Conservation (phyloP, 2,797 vertebrate species). For the Nasua narica region DNA sequence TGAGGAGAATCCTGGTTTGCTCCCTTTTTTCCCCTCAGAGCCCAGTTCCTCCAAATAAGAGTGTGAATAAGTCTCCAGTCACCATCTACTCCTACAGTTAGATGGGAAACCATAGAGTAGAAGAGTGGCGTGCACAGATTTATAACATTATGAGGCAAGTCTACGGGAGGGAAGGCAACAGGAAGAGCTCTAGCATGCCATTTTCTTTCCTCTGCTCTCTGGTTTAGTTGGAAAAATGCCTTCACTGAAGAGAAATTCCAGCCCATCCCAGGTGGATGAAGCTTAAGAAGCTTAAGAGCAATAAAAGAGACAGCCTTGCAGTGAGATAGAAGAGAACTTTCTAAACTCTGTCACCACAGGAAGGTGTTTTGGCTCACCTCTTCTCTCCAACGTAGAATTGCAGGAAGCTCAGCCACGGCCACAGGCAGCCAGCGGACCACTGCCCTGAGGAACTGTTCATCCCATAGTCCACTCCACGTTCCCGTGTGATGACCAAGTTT, state of each 20-base stretch:
- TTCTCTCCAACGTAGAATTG: neutral
- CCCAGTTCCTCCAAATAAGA: neutral
- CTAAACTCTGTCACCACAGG: no score
- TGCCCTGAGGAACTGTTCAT: neutral
- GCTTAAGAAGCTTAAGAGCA: neutral
- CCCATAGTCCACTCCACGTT: neutral
- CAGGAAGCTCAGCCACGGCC: neutral
- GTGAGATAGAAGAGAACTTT: neutral
- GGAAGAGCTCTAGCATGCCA: neutral
- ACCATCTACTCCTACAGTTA: neutral
- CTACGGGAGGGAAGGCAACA: fast-evolving
- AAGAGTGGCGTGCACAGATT: neutral
- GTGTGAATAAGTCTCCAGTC: neutral
- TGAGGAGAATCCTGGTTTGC: neutral
- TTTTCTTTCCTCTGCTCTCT: neutral
- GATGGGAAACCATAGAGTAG: neutral
- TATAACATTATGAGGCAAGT: neutral
- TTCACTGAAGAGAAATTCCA: neutral
- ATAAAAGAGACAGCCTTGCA: neutral
- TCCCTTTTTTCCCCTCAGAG: neutral
- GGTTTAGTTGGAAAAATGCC: neutral
- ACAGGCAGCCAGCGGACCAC: neutral
- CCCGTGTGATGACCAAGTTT: neutral
- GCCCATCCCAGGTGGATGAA: neutral
- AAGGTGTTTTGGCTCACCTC: neutral